Evolutionary conservation across 2,888 invertebrate genomes (phyloP), one percentile per base, ranked within the genome.

Genomic region (Drosophila imparisetae): DNA sequence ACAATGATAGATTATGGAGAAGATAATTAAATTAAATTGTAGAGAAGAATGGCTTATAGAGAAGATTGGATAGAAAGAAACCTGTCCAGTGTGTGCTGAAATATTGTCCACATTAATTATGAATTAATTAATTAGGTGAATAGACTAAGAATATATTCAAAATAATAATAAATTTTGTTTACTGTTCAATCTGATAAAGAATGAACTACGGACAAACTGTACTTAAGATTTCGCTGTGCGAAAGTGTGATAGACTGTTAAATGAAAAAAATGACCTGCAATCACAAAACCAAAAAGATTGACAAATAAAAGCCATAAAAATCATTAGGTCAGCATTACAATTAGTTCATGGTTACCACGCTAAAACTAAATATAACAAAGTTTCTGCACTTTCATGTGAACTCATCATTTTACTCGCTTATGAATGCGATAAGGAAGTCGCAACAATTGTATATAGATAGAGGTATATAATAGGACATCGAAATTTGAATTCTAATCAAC

Each of bases 401-500:
- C 24, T 18, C 49, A 50, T 52, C 42, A 40, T 18, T 50, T 60
- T 18, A 29, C 6, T 45, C 13, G 45, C 11, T 36, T 67, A 49
- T 66, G 5, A 58, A 4, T 11, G 38, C 54, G 76, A 76, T 76
- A 76, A 75, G 60, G 45, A 60, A 71, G 45, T 49, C 24, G n/a
- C 5, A 2, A 30, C 27, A 21, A 49, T 64, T 53, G 38, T 57
- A 24, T 38, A 27, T 11, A 34, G 11, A 54, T 27, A 54, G 18
- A 24, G 4, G 3, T 27, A 18, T 34, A 52, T 29, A 24, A 45
- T n/a, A 30, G 30, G 21, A 34, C 27, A 57, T 38, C 13, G 36
- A 58, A 48, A 78, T 74, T 78, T 48, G 77, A 66, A 78, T 78
- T 60, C 78, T 78, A 78, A 78, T 78, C 75, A 78, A 61, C 55